A percentile compares a stretch with the other conserved stretches of the same genome.
These are phyloP conservation scores for Apodemia mormo DNA, from an alignment of 2,888 invertebrate species.

Conservation along the genomic window DNA sequence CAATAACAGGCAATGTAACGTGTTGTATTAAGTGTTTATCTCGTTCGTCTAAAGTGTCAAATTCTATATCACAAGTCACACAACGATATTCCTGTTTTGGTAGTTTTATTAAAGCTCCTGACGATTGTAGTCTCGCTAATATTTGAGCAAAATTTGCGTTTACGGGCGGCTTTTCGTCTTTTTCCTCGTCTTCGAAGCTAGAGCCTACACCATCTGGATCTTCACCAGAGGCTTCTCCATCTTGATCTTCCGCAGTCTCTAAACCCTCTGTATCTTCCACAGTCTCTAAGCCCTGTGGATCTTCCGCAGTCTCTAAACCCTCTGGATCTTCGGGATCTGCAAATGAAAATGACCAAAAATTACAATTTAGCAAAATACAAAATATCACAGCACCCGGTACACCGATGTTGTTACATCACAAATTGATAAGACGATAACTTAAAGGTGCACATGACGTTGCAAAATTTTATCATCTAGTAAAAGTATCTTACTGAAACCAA, in stretches of 20 bases:
- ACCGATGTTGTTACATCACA: too few species aligned
- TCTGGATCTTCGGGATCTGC: slow-evolving; percentile 51
- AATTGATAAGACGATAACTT: too few species aligned
- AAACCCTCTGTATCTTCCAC: slow-evolving; percentile 27
- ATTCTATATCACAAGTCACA: slow-evolving; percentile 77
- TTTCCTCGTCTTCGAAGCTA: slow-evolving; percentile 38
- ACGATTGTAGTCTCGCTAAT: slow-evolving; percentile 62
- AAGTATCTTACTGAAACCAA: too few species aligned
- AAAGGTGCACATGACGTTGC: too few species aligned
- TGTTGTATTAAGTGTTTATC: slow-evolving; percentile 80
- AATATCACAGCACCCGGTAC: not conserved
- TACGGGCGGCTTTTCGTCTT: slow-evolving; percentile 35
- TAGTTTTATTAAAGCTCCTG: slow-evolving; percentile 62
- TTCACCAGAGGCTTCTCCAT: slow-evolving; percentile 15
- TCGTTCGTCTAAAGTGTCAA: slow-evolving; percentile 65
- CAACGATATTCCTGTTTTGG: slow-evolving; percentile 71
- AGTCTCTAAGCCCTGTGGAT: slow-evolving; percentile 25
- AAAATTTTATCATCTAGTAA: too few species aligned
- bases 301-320: slow-evolving; percentile 28
- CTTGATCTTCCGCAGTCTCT: slow-evolving; percentile 26
- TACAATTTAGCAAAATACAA: not conserved
- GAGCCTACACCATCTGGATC: slow-evolving; percentile 38
- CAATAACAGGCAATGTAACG: slow-evolving; percentile 78
- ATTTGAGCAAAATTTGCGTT: slow-evolving; percentile 58
- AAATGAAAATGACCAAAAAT: slow-evolving; percentile 30